These are phyloP conservation scores for Petrocephalus sullivani DNA, from an alignment of 2,797 vertebrate genomes.

Conservation along the genomic window DNA sequence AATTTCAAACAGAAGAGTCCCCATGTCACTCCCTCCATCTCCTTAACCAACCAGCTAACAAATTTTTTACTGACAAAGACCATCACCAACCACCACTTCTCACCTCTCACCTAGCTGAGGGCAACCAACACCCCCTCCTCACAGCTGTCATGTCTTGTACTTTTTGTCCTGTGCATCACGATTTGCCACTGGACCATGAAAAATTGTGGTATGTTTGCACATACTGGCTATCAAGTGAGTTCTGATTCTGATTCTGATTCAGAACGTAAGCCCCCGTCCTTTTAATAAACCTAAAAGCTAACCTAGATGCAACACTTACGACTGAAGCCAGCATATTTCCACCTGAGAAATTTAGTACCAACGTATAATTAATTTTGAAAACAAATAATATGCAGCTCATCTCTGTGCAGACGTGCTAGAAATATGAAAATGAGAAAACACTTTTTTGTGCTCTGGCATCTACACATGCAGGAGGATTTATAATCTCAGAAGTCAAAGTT, in stretches of 20 bases:
- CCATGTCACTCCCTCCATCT: no score
- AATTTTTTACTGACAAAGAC: no score
- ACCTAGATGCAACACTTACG: not conserved
- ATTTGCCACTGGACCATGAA: not conserved
- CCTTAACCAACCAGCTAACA: no score
- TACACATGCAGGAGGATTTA: not conserved
- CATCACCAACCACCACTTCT: no score
- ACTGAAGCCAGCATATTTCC: not conserved
- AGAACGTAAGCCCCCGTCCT: not conserved
- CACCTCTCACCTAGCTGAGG: no score
- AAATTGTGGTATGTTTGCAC: not conserved
- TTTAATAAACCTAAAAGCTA: not conserved
- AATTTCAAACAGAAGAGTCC: no score
- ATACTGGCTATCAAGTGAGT: not conserved
- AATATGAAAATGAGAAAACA: not conserved
- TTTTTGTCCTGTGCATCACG: not conserved
- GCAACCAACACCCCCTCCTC: no score
- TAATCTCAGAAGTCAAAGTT: no score
- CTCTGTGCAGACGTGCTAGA: not conserved
- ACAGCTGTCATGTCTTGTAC: not conserved
- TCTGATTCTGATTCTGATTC: not conserved
- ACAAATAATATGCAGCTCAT: not conserved
- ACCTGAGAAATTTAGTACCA: not conserved
- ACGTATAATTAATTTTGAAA: not conserved
- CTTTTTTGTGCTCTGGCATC: not conserved